phyloP scores from a whole-genome alignment of 2,888 invertebrate genomes.

The Drosophila rubida region DNA sequence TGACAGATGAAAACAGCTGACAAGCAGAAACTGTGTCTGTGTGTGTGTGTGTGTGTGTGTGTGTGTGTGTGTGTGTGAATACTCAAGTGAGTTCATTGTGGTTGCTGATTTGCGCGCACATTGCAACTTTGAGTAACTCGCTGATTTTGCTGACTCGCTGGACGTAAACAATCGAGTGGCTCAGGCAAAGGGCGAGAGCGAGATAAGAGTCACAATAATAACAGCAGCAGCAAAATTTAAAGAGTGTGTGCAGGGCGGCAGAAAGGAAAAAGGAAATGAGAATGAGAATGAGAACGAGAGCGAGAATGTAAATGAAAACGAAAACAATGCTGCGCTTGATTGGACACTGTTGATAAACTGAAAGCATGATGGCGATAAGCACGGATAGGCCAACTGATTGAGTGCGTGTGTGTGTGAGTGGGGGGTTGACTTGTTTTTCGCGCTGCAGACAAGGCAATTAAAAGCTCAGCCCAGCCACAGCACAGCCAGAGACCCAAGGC shows the following conservation, averaged over 20 bases:
- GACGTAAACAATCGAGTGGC: constrained; percentile 38
- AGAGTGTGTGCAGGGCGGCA: constrained; percentile 23
- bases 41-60: constrained; percentile 3
- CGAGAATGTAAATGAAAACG: constrained; percentile 44
- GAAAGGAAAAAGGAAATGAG: constrained; percentile 30
- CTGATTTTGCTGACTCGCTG: constrained; percentile 43
- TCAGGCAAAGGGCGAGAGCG: constrained; percentile 40
- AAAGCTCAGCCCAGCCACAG: constrained; percentile 26
- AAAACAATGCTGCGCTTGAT: constrained; percentile 70
- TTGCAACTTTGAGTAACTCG: constrained; percentile 44
- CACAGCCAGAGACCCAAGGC: constrained; percentile 27
- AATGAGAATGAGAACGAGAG: constrained; percentile 26
- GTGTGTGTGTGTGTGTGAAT: constrained; percentile 6
- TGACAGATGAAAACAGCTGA: constrained; percentile 43
- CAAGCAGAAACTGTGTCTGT: constrained; percentile 1
- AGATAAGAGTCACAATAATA: constrained; percentile 28
- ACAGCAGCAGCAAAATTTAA: constrained; percentile 5
- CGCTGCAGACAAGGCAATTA: constrained; percentile 51
- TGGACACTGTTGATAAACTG: constrained; percentile 60
- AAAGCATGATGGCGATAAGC: constrained; percentile 54
- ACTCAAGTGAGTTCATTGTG: constrained; percentile 35
- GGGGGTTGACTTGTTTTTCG: constrained; percentile 23
- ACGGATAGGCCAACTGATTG: constrained; percentile 49
- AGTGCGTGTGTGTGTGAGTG: not conserved
- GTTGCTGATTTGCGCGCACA: constrained; percentile 36